phyloP scores from a whole-genome alignment of 2,888 invertebrate genomes.

The Aporophyla lueneburgensis region DNA sequence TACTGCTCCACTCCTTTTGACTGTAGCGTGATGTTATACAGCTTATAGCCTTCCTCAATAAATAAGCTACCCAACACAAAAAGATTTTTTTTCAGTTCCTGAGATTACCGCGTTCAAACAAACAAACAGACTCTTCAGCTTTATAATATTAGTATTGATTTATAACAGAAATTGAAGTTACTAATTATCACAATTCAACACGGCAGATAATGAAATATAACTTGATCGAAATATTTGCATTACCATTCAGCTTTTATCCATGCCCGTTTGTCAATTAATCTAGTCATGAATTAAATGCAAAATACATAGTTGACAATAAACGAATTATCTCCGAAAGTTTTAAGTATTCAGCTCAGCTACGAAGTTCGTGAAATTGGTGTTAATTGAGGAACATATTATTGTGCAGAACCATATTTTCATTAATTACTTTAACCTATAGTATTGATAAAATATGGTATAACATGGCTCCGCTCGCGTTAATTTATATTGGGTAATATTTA shows the following conservation, averaged over 20 bases:
- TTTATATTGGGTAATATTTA: neutral
- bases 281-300: constrained; percentile 37
- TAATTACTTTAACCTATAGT: neutral
- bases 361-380: constrained; percentile 40
- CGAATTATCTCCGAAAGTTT: constrained; percentile 42
- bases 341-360: constrained; percentile 54
- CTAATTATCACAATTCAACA: neutral
- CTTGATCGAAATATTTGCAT: constrained; percentile 35
- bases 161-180: constrained; percentile 4
- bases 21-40: too few relatives aligned
- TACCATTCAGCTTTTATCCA: constrained; percentile 10
- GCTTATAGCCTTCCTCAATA: too few relatives aligned
- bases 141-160: too few relatives aligned
- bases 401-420: constrained; percentile 9
- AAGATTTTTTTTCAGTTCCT: too few relatives aligned
- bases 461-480: too few relatives aligned
- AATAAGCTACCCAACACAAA: too few relatives aligned
- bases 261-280: constrained; percentile 25
- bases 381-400: constrained; percentile 39
- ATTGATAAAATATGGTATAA: neutral
- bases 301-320: constrained; percentile 54
- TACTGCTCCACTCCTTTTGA: too few relatives aligned
- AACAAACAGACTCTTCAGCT: too few relatives aligned
- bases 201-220: neutral
- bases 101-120: too few relatives aligned